phyloP scores from a whole-genome alignment of 2,797 vertebrate species.

The Cephalopachus bancanus region DNA sequence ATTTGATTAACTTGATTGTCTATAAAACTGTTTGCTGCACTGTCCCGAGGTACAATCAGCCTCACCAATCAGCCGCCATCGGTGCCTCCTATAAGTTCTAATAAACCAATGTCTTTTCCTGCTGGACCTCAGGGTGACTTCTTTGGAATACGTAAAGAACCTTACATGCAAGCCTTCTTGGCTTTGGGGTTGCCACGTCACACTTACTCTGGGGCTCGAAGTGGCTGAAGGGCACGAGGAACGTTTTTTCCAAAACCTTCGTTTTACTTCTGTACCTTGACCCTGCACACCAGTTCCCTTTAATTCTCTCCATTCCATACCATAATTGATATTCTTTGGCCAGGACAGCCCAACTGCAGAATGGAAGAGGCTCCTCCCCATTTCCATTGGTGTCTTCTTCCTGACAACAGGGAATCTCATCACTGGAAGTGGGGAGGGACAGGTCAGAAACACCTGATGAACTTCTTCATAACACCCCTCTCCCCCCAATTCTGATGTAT shows the following conservation, averaged over 20 bases:
- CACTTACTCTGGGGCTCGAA: background rate
- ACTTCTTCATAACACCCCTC: background rate
- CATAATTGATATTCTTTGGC: background rate
- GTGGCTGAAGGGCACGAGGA: background rate
- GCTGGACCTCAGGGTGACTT: no score
- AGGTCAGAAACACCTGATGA: background rate
- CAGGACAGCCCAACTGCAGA: background rate
- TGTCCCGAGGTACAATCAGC: no score
- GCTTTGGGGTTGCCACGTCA: no score
- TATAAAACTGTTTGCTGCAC: no score
- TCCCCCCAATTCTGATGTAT: background rate
- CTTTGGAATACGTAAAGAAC: no score
- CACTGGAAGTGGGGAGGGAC: background rate
- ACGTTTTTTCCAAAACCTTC: background rate
- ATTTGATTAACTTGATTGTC: no score
- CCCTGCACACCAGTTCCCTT: background rate
- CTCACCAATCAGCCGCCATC: no score
- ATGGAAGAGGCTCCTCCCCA: background rate
- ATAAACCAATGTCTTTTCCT: no score
- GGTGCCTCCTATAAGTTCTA: no score
- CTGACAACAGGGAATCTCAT: background rate
- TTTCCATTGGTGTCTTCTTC: background rate
- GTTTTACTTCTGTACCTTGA: background rate
- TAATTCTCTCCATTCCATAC: background rate
- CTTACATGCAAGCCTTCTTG: no score